These are phyloP conservation scores for Drosophila bocki DNA, from an alignment of 1,140 invertebrate genomes.

Conservation along the genomic window DNA sequence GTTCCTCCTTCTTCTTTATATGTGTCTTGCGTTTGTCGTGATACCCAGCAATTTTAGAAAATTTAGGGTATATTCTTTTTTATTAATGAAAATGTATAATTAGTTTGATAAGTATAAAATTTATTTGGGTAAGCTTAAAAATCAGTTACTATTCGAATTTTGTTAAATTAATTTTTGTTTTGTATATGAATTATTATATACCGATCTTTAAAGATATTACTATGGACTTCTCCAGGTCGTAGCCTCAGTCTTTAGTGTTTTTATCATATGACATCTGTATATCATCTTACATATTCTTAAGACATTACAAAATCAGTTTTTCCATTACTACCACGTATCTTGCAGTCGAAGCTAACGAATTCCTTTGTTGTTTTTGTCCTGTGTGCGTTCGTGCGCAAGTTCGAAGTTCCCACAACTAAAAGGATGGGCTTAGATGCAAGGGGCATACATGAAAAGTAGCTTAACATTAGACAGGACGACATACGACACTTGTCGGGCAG, in stretches of 20 bases:
- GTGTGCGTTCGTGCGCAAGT: conserved; percentile 62
- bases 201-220: no score
- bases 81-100: no score
- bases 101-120: neutral
- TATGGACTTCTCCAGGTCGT: neutral
- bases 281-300: neutral
- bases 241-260: no score
- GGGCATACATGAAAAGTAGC: conserved; percentile 78
- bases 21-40: conserved; percentile 6
- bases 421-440: conserved; percentile 19
- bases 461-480: conserved; percentile 76
- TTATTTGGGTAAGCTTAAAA: neutral
- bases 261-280: neutral
- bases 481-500: conserved; percentile 75
- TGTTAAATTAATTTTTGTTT: no score
- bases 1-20: neutral
- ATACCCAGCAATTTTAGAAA: neutral
- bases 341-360: neutral
- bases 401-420: conserved; percentile 23
- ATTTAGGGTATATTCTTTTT: neutral
- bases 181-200: no score
- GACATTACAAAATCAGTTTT: neutral
- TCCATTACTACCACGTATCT: neutral
- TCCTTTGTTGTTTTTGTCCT: conserved; percentile 11
- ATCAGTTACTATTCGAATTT: no score